These are phyloP conservation scores for Atrina japonica DNA, from an alignment of 2,888 invertebrate genomes.

Conservation along the genomic window DNA sequence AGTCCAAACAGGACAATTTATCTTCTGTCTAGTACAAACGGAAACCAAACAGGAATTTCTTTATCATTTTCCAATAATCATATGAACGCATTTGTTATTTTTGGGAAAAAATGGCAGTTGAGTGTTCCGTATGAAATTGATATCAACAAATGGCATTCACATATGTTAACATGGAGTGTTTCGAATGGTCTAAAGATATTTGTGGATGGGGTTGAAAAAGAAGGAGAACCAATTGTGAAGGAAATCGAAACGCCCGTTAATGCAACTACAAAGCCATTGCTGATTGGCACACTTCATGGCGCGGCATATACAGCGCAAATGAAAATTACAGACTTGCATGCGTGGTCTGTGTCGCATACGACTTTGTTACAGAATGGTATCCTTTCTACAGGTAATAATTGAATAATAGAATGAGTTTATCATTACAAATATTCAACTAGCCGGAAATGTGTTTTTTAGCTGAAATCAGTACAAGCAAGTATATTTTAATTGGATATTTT, in stretches of 20 bases:
- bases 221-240: no score
- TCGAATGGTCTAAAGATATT: slow-evolving; percentile 25
- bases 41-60: slow-evolving; percentile 12
- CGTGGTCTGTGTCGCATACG: slow-evolving; percentile 34
- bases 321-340: slow-evolving; percentile 55
- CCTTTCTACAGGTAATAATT: background rate
- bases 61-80: slow-evolving; percentile 20
- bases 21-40: background rate
- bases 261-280: no score
- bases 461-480: no score
- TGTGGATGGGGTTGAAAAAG: no score
- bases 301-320: slow-evolving; percentile 49
- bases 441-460: no score
- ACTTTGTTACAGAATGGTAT: slow-evolving; percentile 21
- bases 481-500: no score
- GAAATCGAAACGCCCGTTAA: no score
- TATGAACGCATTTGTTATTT: slow-evolving; percentile 5
- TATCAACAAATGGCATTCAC: slow-evolving; percentile 33
- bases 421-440: no score
- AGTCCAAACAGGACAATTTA: slow-evolving; percentile 1
- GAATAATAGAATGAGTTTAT: no score
- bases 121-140: slow-evolving; percentile 27
- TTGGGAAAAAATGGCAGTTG: slow-evolving; percentile 21
- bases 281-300: no score
- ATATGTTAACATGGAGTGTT: slow-evolving; percentile 35